These are phyloP conservation scores for Synanceia verrucosa DNA, from an alignment of 2,797 vertebrate species.

Conservation along the genomic window DNA sequence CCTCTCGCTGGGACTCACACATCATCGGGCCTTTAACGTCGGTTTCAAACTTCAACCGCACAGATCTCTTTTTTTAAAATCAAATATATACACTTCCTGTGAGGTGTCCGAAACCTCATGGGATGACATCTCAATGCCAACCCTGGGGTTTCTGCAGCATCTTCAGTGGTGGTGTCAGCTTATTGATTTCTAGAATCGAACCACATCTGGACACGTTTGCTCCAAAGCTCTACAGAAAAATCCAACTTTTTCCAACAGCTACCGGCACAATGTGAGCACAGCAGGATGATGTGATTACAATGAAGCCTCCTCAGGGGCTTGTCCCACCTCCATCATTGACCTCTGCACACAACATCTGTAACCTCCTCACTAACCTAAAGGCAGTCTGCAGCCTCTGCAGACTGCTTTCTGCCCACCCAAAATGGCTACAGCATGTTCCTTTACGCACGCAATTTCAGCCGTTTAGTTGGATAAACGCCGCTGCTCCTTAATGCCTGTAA, in stretches of 20 bases:
- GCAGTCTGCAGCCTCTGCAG: not conserved
- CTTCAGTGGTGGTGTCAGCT: not conserved
- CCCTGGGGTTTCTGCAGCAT: not conserved
- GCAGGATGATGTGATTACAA: not conserved
- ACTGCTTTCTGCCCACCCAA: not conserved
- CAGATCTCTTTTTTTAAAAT: not conserved
- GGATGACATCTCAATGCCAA: not conserved
- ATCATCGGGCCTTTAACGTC: not conserved
- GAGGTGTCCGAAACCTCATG: not conserved
- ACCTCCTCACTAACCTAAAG: conserved; percentile 22
- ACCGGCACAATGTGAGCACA: not conserved
- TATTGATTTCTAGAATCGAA: not conserved
- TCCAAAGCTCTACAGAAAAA: not conserved
- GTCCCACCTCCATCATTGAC: conserved; percentile 16
- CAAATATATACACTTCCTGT: not conserved
- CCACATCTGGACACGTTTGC: not conserved
- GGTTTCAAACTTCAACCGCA: not conserved
- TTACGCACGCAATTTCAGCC: not conserved
- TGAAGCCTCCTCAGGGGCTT: not conserved
- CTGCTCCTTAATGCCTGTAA: not conserved
- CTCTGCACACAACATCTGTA: conserved; percentile 57
- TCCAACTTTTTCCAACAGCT: rapidly evolving
- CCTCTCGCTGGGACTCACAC: not conserved
- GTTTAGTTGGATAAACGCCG: not conserved
- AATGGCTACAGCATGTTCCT: conserved; percentile 39